These are phyloP conservation scores for Coluber constrictor DNA, from an alignment of 2,797 vertebrate genomes.

Conservation along the genomic window DNA sequence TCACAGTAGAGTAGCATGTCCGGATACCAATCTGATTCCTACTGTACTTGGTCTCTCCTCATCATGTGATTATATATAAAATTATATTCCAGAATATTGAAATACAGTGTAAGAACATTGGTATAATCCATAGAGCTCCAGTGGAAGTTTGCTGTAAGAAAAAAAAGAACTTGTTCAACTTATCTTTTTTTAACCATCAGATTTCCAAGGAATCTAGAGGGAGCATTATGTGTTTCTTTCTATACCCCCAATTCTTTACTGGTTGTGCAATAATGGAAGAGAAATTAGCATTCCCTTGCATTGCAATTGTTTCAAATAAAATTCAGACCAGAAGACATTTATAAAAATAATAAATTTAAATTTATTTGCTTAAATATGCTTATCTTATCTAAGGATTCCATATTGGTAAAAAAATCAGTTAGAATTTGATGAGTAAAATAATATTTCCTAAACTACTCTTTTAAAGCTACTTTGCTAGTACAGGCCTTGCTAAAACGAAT, in stretches of 20 bases:
- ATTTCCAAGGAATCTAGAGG: slow-evolving; percentile 11
- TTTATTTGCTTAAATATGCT: not conserved
- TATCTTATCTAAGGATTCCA: not conserved
- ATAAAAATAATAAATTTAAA: not conserved
- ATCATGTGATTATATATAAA: not conserved
- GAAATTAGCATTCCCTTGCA: not conserved
- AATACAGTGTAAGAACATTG: not conserved
- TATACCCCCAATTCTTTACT: slow-evolving; percentile 5
- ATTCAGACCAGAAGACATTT: not conserved
- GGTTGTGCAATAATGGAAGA: not conserved
- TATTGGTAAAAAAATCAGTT: slow-evolving; percentile 30
- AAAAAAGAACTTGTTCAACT: not conserved
- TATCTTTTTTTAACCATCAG: slow-evolving; percentile 13
- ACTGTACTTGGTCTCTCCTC: not conserved
- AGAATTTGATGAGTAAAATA: slow-evolving; percentile 57
- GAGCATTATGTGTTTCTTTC: not conserved
- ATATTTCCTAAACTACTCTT: not conserved
- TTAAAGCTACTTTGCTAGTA: not conserved
- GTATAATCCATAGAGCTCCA: not conserved
- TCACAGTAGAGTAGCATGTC: not conserved
- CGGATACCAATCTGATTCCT: not conserved
- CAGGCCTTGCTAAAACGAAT: not conserved
- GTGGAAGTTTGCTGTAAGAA: not conserved
- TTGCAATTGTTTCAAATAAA: slow-evolving; percentile 19
- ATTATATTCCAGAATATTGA: not conserved